Percentiles rank a stretch among this genome's conserved stretches.
Conservation (phyloP, 2,797 vertebrate species). For the Danio jaintianensis region DNA sequence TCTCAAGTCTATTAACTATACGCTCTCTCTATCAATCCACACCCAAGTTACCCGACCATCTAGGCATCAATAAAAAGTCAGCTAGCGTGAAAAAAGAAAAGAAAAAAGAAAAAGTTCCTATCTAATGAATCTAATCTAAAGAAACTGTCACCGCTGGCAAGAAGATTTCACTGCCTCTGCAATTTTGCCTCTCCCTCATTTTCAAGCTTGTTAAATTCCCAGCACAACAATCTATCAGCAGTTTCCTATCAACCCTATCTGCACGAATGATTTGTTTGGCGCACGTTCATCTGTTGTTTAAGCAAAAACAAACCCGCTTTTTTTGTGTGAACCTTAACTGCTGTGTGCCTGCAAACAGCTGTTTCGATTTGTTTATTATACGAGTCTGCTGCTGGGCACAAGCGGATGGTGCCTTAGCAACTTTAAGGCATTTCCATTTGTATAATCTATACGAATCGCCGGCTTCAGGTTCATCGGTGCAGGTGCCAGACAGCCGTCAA, state of each 20-base stretch:
- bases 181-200: constrained; percentile 37
- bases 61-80: constrained; percentile 41
- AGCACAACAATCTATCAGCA: constrained; percentile 46
- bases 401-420: not conserved
- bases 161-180: constrained; percentile 47
- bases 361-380: not conserved
- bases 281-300: constrained; percentile 35
- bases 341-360: not conserved
- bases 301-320: constrained; percentile 16
- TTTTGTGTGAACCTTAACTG: constrained; percentile 17
- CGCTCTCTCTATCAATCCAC: not conserved
- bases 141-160: constrained; percentile 45
- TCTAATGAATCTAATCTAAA: constrained; percentile 50
- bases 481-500: constrained; percentile 75
- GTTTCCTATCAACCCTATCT: constrained; percentile 45
- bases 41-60: not conserved
- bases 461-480: constrained; percentile 60
- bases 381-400: constrained; percentile 5
- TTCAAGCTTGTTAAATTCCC: constrained; percentile 41
- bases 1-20: not conserved
- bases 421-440: constrained; percentile 3
- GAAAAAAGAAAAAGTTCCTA: constrained; percentile 23
- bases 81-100: constrained; percentile 18
- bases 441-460: constrained; percentile 41
- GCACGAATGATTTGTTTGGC: constrained; percentile 39